A percentile compares a stretch with the other conserved stretches of the same genome.
Evolutionary conservation across 2,113 vertebrate species (phyloP).

Genomic region (Archocentrus centrarchus): DNA sequence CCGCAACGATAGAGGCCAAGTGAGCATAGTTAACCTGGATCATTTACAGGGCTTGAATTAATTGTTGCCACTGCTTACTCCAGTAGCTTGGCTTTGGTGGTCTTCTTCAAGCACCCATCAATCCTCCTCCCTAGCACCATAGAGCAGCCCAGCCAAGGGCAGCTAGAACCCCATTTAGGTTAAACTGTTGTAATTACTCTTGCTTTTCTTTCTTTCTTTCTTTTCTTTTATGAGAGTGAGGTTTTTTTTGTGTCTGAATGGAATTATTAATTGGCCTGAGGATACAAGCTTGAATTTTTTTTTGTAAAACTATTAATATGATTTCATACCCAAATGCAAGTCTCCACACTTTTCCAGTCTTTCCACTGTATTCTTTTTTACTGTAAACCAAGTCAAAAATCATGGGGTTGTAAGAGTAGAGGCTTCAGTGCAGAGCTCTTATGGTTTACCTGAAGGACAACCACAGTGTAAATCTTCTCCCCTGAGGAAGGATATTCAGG

Average conservation of each 20-base stretch:
- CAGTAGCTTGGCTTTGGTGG: constrained; percentile 43
- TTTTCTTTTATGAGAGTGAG: neutral
- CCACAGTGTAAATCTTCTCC: constrained; percentile 77
- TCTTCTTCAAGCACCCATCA: constrained; percentile 21
- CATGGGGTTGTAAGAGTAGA: constrained; percentile 32
- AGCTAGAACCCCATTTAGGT: constrained; percentile 5
- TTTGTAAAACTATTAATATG: constrained; percentile 18
- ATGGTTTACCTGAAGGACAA: constrained; percentile 76
- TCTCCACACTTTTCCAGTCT: constrained; percentile 37
- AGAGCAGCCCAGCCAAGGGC: constrained; percentile 27
- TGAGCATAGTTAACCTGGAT: constrained; percentile 43
- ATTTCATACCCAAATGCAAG: constrained; percentile 40
- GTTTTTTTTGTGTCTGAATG: constrained; percentile 14
- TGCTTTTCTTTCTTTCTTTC: neutral
- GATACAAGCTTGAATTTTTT: constrained; percentile 13
- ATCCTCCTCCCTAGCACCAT: constrained; percentile 19
- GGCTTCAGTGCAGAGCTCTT: constrained; percentile 57
- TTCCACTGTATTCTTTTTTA: constrained; percentile 44
- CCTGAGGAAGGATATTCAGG: constrained; percentile 72
- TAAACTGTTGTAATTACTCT: neutral
- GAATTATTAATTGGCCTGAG: neutral
- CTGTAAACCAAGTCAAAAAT: constrained; percentile 47
- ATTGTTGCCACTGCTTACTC: constrained; percentile 12
- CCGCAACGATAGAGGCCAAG: constrained; percentile 40
- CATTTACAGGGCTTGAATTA: constrained; percentile 12